These are phyloP conservation scores for Drosophila birchii DNA, from an alignment of 2,888 invertebrate species.

Conservation along the genomic window DNA sequence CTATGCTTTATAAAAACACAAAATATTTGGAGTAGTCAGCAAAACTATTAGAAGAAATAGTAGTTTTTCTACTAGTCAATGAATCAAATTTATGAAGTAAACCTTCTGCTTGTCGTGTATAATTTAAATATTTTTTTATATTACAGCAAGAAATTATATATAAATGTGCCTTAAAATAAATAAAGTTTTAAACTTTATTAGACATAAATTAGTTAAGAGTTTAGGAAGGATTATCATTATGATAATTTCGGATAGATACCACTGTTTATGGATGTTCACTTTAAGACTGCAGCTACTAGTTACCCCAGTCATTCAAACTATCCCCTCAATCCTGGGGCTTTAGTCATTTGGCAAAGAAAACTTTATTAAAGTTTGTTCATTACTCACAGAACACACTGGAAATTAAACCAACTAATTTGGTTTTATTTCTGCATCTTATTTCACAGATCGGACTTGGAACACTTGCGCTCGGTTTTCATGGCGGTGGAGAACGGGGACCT, in stretches of 20 bases:
- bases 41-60: too few species aligned
- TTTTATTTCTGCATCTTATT: conserved; percentile 67
- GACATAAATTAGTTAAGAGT: neutral
- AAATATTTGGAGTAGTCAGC: too few species aligned
- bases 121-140: too few species aligned
- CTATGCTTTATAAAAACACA: neutral
- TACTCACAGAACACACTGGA: conserved; percentile 22
- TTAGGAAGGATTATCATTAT: neutral
- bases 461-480: conserved; percentile 96
- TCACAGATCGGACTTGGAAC: conserved; percentile 94
- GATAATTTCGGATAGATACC: neutral
- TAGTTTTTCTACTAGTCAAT: too few species aligned
- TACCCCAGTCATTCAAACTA: neutral
- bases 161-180: neutral
- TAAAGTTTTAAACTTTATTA: neutral
- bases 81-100: too few species aligned
- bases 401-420: conserved; percentile 8
- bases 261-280: neutral
- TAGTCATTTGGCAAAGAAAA: conserved; percentile 5
- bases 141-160: neutral
- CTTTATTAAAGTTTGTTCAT: conserved; percentile 27
- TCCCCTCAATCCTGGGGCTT: conserved; percentile 1
- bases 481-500: conserved; percentile 97
- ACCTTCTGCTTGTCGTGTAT: too few species aligned
- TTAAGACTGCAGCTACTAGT: conserved; percentile 3